Conservation (phyloP, 2,888 invertebrate genomes). For the Thera britannica region DNA sequence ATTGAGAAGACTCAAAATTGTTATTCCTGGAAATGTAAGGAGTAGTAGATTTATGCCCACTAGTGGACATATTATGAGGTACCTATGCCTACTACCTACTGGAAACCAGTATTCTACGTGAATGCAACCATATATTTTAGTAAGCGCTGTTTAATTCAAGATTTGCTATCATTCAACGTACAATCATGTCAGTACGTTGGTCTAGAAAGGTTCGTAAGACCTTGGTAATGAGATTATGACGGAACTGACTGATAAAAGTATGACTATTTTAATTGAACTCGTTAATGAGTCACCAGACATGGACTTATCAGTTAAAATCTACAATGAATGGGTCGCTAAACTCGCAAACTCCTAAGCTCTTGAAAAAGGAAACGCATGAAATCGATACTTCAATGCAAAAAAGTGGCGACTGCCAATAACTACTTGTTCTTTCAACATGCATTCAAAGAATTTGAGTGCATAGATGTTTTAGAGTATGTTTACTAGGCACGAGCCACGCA, state of each 20-base stretch:
- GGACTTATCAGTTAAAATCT: slow-evolving; percentile 2
- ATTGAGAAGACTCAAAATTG: no score
- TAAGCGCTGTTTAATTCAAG: no score
- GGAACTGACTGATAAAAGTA: slow-evolving; percentile 23
- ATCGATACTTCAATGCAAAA: no score
- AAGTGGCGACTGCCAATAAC: no score
- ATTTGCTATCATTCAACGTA: no score
- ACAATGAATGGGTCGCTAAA: not conserved
- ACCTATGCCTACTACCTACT: not conserved
- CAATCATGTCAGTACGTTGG: not conserved
- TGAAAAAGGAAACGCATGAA: no score
- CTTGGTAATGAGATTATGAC: slow-evolving; percentile 12
- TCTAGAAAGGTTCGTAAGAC: not conserved
- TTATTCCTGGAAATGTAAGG: not conserved
- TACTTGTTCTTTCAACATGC: no score
- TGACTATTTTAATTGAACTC: slow-evolving; percentile 18
- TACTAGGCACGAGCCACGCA: not conserved
- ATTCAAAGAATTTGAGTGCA: no score
- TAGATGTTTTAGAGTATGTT: no score
- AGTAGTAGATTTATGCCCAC: no score
- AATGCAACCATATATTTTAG: not conserved
- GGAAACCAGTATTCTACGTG: not conserved
- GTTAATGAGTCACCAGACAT: slow-evolving; percentile 15
- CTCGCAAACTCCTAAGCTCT: no score
- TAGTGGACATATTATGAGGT: no score